Conservation (phyloP, 2,888 invertebrate species). For the Elaeidobius kamerunicus region DNA sequence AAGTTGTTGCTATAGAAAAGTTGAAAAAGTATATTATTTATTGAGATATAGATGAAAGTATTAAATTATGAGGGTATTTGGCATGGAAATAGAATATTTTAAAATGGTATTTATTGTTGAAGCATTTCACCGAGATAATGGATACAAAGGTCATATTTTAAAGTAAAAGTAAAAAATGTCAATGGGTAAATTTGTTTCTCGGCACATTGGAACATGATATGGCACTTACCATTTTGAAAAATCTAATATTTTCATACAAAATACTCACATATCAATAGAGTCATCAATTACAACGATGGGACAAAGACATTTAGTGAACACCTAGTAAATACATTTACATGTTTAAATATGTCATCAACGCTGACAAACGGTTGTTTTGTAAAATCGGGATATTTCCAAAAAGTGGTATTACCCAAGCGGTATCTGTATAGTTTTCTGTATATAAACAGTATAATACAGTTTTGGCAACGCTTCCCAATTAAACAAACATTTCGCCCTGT, state of each 20-base stretch:
- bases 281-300: slow-evolving; percentile 1
- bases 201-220: too few relatives aligned
- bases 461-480: slow-evolving; percentile 12
- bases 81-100: too few relatives aligned
- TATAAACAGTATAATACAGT: not conserved
- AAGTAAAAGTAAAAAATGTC: too few relatives aligned
- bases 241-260: slow-evolving; percentile 12
- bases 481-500: slow-evolving; percentile 10
- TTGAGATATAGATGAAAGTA: too few relatives aligned
- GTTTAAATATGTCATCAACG: slow-evolving; percentile 8
- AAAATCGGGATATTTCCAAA: slow-evolving; percentile 8
- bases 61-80: too few relatives aligned
- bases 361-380: slow-evolving; percentile 1
- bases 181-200: too few relatives aligned
- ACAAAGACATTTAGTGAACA: slow-evolving; percentile 12
- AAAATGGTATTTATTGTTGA: too few relatives aligned
- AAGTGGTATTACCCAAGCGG: not conserved
- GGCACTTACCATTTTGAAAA: too few relatives aligned
- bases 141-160: too few relatives aligned
- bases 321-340: slow-evolving; percentile 11
- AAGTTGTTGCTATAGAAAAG: not conserved
- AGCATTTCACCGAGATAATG: too few relatives aligned
- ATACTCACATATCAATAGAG: slow-evolving; percentile 5
- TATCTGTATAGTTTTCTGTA: too few relatives aligned
- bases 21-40: too few relatives aligned